A percentile compares a stretch with the other conserved stretches of the same genome.
Evolutionary conservation across 2,113 vertebrate genomes (phyloP).

Genomic region (Sphyrna mokarran): DNA sequence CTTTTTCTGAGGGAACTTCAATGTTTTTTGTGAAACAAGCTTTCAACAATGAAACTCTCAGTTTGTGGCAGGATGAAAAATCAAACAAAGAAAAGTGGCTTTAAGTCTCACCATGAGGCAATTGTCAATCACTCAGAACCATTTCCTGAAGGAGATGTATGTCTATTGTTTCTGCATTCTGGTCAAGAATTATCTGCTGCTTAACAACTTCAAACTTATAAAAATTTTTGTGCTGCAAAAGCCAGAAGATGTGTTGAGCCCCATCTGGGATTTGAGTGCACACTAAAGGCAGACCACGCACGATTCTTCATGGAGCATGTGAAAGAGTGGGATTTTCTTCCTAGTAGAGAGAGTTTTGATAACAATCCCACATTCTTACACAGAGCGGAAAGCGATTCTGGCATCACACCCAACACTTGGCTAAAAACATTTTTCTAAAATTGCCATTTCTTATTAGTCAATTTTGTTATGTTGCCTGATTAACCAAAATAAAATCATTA

Average conservation of each 20-base stretch:
- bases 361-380: background rate
- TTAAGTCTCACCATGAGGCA: constrained; percentile 56
- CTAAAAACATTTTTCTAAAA: background rate
- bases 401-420: background rate
- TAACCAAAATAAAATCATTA: constrained; percentile 8
- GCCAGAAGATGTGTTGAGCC: background rate
- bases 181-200: constrained; percentile 42
- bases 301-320: background rate
- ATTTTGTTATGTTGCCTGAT: background rate
- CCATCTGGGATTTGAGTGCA: background rate
- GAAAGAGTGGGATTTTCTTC: background rate
- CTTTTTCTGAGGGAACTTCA: constrained; percentile 2
- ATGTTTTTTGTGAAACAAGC: background rate
- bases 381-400: background rate
- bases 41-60: constrained; percentile 14
- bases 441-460: background rate
- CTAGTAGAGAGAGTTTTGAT: background rate
- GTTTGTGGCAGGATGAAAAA: constrained; percentile 45
- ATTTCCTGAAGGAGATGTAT: constrained; percentile 59
- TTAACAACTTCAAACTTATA: constrained; percentile 41
- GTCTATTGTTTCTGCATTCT: constrained; percentile 46
- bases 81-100: constrained; percentile 51
- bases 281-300: background rate
- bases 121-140: constrained; percentile 54
- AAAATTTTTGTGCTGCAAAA: constrained; percentile 38